phyloP scores from a whole-genome alignment of 2,113 vertebrate species.

The Probosciger aterrimus region DNA sequence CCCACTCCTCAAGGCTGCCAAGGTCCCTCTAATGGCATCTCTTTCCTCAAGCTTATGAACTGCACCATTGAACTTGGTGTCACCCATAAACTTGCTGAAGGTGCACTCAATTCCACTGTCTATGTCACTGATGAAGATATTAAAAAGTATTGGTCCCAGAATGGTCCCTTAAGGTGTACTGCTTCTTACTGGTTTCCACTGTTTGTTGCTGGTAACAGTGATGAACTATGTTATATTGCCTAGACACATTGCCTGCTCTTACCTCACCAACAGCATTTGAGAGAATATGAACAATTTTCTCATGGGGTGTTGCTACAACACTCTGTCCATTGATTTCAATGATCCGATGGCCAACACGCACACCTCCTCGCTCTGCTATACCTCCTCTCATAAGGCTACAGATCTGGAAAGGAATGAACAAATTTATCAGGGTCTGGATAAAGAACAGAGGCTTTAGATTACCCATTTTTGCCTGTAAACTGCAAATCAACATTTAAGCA shows the following conservation, averaged over 20 bases:
- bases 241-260: neutral
- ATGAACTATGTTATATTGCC: neutral
- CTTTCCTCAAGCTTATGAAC: neutral
- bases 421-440: neutral
- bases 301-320: constrained; percentile 93
- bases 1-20: neutral
- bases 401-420: constrained; percentile 75
- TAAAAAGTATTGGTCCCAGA: neutral
- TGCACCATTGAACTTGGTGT: neutral
- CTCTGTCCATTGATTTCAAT: constrained; percentile 98
- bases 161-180: neutral
- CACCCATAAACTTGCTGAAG: neutral
- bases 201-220: neutral
- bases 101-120: neutral
- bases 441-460: neutral
- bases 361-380: constrained; percentile 93
- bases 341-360: constrained; percentile 95
- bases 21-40: neutral
- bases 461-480: neutral
- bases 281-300: constrained; percentile 96
- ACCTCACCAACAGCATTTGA: constrained; percentile 96
- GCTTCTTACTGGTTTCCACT: neutral
- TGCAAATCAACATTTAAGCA: neutral
- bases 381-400: constrained; percentile 98
- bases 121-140: neutral